Evolutionary conservation across 2,797 vertebrate species (phyloP).

Genomic region (Tadarida brasiliensis): DNA sequence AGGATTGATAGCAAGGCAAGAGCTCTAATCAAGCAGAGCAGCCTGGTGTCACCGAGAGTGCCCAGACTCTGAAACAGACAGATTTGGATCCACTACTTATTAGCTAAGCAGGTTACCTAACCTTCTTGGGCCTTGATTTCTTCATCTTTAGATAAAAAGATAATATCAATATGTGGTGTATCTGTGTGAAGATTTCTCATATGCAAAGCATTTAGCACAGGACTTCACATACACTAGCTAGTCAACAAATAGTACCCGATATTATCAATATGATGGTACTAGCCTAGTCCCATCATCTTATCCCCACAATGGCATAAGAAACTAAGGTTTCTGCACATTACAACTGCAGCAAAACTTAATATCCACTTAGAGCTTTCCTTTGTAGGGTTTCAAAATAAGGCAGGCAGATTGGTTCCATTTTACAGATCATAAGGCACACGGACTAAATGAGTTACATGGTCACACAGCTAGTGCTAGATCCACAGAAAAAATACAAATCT

Average conservation of each 20-base stretch:
- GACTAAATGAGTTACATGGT: conserved; percentile 33
- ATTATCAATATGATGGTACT: not conserved
- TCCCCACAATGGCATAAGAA: not conserved
- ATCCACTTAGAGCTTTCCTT: conserved; percentile 13
- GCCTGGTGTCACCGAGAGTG: not conserved
- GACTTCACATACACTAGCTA: not conserved
- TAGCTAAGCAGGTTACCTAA: conserved; percentile 21
- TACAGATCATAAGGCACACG: conserved; percentile 30
- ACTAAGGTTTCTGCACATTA: conserved; percentile 3
- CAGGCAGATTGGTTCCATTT: conserved; percentile 33
- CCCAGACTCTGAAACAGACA: not conserved
- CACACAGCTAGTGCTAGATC: not conserved
- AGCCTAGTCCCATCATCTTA: not conserved
- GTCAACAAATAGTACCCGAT: not conserved
- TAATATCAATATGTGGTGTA: not conserved
- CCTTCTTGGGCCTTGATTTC: not conserved
- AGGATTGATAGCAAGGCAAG: conserved; percentile 40
- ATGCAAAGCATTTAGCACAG: not conserved
- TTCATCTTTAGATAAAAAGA: conserved; percentile 3
- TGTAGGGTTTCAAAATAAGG: conserved; percentile 54
- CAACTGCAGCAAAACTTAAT: conserved; percentile 4
- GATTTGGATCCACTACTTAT: not conserved
- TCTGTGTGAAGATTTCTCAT: not conserved
- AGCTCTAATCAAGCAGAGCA: conserved; percentile 15
- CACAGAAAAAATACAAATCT: not conserved